phyloP scores from a whole-genome alignment of 2,113 vertebrate species.

The Heterocephalus glaber region DNA sequence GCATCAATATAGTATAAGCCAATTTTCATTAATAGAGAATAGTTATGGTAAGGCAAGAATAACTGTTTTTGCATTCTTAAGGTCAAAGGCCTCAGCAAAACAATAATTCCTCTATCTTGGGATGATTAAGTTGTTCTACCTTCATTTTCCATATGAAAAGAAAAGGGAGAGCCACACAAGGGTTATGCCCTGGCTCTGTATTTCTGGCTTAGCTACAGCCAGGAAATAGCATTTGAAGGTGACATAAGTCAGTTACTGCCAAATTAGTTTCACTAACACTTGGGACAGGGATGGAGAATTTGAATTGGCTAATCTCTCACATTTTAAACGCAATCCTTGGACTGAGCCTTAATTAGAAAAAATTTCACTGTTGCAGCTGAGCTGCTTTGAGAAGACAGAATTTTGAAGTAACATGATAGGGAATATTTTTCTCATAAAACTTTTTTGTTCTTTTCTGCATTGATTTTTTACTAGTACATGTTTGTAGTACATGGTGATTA shows the following conservation, averaged over 20 bases:
- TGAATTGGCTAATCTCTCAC: slow-evolving; percentile 37
- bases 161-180: neutral
- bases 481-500: neutral
- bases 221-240: slow-evolving; percentile 17
- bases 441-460: neutral
- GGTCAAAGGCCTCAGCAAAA: neutral
- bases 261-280: slow-evolving; percentile 64
- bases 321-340: neutral
- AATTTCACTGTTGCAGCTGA: neutral
- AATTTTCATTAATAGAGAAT: neutral
- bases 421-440: neutral
- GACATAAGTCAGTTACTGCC: slow-evolving; percentile 21
- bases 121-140: neutral
- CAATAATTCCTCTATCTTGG: neutral
- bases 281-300: slow-evolving; percentile 44
- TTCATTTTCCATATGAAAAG: slow-evolving; percentile 13
- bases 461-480: neutral
- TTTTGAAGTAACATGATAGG: neutral
- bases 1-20: neutral
- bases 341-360: neutral
- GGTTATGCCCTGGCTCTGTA: neutral
- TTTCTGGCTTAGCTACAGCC: neutral
- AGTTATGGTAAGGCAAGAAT: neutral
- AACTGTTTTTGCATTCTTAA: neutral
- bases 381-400: neutral